phyloP scores from a whole-genome alignment of 2,797 vertebrate species.

The Spheniscus humboldti region DNA sequence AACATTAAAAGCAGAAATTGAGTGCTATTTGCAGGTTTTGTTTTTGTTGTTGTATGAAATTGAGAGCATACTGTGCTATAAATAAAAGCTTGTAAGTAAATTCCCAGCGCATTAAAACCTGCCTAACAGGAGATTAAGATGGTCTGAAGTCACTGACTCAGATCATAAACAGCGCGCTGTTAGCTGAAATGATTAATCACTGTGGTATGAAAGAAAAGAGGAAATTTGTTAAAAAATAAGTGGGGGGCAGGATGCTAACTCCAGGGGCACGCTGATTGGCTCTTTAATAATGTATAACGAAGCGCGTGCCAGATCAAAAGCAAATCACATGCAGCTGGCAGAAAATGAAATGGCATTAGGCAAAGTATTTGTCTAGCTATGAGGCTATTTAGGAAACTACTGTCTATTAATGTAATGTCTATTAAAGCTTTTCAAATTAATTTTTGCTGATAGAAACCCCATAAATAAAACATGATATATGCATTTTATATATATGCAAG shows the following conservation, averaged over 20 bases:
- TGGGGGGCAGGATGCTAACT: conserved; percentile 60
- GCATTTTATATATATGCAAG: not conserved
- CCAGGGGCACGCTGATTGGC: conserved; percentile 59
- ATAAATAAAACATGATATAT: conserved; percentile 23
- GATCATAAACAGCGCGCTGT: conserved; percentile 54
- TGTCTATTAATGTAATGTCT: conserved; percentile 47
- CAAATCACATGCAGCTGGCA: conserved; percentile 53
- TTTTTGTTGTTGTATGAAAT: conserved; percentile 31
- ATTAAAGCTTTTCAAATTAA: conserved; percentile 46
- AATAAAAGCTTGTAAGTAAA: conserved; percentile 63
- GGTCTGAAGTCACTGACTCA: conserved; percentile 62
- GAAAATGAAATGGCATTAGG: conserved; percentile 58
- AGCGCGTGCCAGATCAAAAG: conserved; percentile 68
- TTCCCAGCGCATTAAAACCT: conserved; percentile 46
- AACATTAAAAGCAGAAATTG: conserved; percentile 10
- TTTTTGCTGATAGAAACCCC: not conserved
- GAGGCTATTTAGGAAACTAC: conserved; percentile 58
- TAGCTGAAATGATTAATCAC: conserved; percentile 73
- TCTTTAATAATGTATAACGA: conserved; percentile 72
- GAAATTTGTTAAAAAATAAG: conserved; percentile 72
- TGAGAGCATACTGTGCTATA: conserved; percentile 26
- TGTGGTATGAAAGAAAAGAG: conserved; percentile 62
- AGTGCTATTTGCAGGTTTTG: conserved; percentile 14
- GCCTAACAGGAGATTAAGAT: conserved; percentile 48
- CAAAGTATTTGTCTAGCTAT: conserved; percentile 63